A percentile compares a stretch with the other conserved stretches of the same genome.
phyloP scores from a whole-genome alignment of 2,797 vertebrate species.

The Peromyscus nudipes region DNA sequence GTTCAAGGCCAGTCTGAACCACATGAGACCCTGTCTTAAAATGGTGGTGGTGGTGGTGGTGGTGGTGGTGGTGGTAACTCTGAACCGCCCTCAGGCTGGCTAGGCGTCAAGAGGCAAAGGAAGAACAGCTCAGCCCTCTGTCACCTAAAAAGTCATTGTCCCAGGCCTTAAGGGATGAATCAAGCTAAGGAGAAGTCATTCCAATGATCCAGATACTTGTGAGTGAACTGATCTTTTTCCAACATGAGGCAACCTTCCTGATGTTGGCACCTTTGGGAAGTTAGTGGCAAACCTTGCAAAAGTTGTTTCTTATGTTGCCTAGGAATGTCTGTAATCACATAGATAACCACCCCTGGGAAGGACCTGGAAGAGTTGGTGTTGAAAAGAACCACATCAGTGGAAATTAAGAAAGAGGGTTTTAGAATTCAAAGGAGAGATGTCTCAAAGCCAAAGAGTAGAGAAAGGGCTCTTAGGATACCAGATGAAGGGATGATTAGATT shows the following conservation, averaged over 20 bases:
- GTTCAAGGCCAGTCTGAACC: background rate
- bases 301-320: background rate
- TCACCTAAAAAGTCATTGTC: background rate
- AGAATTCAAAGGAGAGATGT: background rate
- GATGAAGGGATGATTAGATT: background rate
- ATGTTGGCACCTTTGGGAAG: background rate
- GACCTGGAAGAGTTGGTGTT: background rate
- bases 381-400: rapidly evolving
- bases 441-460: background rate
- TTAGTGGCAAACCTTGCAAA: background rate
- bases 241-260: background rate
- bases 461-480: background rate
- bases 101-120: background rate
- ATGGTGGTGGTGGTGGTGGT: background rate
- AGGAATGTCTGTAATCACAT: background rate
- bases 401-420: background rate
- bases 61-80: background rate
- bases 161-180: background rate
- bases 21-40: background rate
- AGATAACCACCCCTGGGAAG: background rate
- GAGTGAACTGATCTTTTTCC: background rate
- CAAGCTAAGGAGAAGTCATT: background rate
- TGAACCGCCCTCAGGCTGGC: background rate
- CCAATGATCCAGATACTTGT: background rate
- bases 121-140: background rate